Conservation (phyloP, 2,888 invertebrate genomes). For the Tenthredo livida region DNA sequence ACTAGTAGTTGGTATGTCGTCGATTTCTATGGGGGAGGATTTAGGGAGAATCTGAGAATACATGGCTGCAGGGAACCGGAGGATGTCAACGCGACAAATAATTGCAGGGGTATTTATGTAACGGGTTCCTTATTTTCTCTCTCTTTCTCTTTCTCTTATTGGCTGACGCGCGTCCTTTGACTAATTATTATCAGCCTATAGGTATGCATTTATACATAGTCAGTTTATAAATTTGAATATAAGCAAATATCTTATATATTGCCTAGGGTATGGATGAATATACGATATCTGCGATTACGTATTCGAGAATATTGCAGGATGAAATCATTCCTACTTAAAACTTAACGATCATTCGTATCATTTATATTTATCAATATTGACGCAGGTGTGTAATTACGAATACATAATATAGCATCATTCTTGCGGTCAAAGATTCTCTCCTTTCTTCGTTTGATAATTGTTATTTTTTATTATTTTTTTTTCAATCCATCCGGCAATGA, state of each 20-base stretch:
- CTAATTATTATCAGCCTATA: not conserved
- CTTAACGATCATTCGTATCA: slow-evolving; percentile 5
- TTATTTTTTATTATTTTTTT: too few relatives aligned
- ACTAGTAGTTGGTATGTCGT: slow-evolving; percentile 7
- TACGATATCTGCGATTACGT: not conserved
- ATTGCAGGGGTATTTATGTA: slow-evolving; percentile 22
- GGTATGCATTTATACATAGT: not conserved
- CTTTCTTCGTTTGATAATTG: not conserved
- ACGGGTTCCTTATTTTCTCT: not conserved
- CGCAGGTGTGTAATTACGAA: not conserved
- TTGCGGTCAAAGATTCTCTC: not conserved
- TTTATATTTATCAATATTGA: not conserved
- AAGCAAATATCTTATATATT: not conserved
- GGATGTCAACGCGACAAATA: slow-evolving; percentile 43
- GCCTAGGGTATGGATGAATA: not conserved
- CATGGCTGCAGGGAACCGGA: slow-evolving; percentile 26
- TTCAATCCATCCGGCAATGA: too few relatives aligned
- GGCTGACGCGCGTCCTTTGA: not conserved
- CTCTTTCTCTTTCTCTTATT: not conserved
- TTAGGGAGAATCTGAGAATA: slow-evolving; percentile 21
- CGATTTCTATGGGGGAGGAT: slow-evolving; percentile 38
- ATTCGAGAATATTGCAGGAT: not conserved
- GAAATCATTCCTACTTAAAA: slow-evolving; percentile 20
- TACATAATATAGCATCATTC: not conserved
- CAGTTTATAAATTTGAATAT: not conserved